Conservation (phyloP, 2,113 vertebrate species). For the Piaya cayana region DNA sequence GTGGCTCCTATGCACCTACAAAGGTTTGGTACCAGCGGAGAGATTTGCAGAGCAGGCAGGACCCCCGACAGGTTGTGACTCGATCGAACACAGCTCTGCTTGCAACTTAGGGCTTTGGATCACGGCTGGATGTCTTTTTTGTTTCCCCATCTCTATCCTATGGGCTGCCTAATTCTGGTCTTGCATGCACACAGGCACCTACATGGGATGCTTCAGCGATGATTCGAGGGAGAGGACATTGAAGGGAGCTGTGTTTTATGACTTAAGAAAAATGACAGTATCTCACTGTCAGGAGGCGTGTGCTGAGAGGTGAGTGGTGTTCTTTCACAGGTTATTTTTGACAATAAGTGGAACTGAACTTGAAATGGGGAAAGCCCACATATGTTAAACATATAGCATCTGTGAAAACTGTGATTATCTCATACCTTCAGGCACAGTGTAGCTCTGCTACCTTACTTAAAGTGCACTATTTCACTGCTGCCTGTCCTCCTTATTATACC, state of each 20-base stretch:
- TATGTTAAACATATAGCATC: not conserved
- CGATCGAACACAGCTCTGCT: accelerated
- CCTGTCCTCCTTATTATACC: not conserved
- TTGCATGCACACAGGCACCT: conserved; percentile 76
- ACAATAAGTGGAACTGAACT: not conserved
- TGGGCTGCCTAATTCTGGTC: not conserved
- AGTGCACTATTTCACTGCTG: not conserved
- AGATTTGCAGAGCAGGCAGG: not conserved
- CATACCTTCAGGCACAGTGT: not conserved
- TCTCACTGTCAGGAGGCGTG: conserved; percentile 93
- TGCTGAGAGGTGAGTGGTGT: conserved; percentile 85
- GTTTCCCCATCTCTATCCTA: accelerated
- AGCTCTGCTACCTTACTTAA: not conserved
- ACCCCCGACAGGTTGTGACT: accelerated
- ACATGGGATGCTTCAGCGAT: conserved; percentile 90
- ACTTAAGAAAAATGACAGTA: conserved; percentile 94
- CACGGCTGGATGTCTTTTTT: accelerated
- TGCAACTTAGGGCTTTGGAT: accelerated
- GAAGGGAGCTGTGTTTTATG: conserved; percentile 93
- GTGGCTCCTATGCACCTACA: accelerated
- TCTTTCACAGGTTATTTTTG: not conserved
- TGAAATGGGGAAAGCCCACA: not conserved
- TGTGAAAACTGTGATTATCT: not conserved
- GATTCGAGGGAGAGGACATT: conserved; percentile 84
- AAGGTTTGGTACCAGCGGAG: accelerated